Evolutionary conservation across 2,888 invertebrate species (phyloP).

Genomic region (Sphaerolaimus hirsutus): DNA sequence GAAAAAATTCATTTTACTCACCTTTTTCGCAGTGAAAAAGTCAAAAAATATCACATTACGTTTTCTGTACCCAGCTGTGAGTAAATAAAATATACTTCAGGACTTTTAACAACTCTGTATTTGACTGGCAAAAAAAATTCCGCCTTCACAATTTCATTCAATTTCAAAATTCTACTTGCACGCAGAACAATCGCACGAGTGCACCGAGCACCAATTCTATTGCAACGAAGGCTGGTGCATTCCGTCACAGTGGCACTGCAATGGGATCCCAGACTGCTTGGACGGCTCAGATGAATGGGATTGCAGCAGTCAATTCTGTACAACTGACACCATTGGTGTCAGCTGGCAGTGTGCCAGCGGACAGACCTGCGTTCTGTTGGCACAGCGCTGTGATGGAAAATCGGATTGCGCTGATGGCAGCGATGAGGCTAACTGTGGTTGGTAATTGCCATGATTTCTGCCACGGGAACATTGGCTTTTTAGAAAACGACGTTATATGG

Average conservation of each 20-base stretch:
- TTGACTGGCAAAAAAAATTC: background rate
- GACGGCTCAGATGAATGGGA: conserved; percentile 36
- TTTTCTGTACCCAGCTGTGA: no score
- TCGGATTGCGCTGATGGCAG: conserved; percentile 13
- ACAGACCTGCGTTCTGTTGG: conserved; percentile 4
- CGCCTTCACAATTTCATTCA: background rate
- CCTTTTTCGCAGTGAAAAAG: no score
- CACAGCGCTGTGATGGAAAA: conserved; percentile 8
- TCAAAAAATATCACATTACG: no score
- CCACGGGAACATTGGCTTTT: no score
- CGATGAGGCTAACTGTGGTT: no score
- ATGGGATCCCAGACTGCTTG: conserved; percentile 15
- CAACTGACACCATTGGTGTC: no score
- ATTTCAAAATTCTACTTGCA: background rate
- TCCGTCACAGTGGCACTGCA: conserved; percentile 28
- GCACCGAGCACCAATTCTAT: background rate
- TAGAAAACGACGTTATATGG: no score
- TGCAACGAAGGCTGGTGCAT: conserved; percentile 35
- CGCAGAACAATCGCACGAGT: background rate
- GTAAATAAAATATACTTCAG: no score
- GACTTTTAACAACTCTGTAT: background rate
- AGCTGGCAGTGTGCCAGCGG: conserved; percentile 2
- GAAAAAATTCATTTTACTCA: no score
- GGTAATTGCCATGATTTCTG: no score
- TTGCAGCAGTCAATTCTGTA: no score